phyloP scores from a whole-genome alignment of 2,797 vertebrate species.

The Chaetodon trifasciatus region DNA sequence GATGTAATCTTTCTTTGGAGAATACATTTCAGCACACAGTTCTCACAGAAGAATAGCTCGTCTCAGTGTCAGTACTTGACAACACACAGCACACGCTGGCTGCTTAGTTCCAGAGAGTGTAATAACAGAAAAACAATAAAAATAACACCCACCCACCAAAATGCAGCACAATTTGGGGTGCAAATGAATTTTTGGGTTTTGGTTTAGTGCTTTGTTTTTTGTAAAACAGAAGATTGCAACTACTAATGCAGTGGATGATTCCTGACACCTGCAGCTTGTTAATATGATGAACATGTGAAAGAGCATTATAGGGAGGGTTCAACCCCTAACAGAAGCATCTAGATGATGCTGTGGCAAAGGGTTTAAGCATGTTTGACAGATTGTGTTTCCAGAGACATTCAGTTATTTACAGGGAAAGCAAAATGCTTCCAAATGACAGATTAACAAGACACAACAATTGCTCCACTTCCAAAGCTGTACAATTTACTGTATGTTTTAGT shows the following conservation, averaged over 20 bases:
- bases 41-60: constrained; percentile 45
- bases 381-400: not conserved
- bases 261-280: constrained; percentile 4
- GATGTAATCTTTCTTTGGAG: constrained; percentile 78
- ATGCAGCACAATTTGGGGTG: not conserved
- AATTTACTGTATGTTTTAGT: not conserved
- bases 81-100: constrained; percentile 3
- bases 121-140: not conserved
- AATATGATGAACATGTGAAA: not conserved
- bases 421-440: not conserved
- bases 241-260: not conserved
- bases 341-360: not conserved
- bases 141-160: not conserved
- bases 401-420: not conserved
- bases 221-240: not conserved
- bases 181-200: not conserved
- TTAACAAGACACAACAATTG: not conserved
- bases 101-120: not conserved
- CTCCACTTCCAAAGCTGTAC: not conserved
- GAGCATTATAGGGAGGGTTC: not conserved
- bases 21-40: constrained; percentile 57
- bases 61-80: not conserved
- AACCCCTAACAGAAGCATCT: not conserved
- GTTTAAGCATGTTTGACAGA: constrained; percentile 4
- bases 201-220: not conserved